These are phyloP conservation scores for Blastomussa wellsi DNA, from an alignment of 92 coral and sea anemone genomes.

Conservation along the genomic window DNA sequence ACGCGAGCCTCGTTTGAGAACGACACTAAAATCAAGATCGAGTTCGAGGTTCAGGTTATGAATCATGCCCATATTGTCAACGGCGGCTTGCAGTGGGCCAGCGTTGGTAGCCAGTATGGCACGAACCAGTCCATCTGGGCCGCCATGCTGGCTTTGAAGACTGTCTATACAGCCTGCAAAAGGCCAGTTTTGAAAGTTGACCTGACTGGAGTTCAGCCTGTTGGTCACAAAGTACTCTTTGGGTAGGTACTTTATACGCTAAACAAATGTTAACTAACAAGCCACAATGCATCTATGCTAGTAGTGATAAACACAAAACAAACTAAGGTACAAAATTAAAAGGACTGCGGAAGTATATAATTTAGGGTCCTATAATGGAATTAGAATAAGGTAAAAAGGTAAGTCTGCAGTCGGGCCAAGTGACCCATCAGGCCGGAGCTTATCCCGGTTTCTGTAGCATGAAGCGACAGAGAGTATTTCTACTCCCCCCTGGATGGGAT, in stretches of 20 bases:
- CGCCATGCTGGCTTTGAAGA: constrained; percentile 55
- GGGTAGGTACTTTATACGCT: constrained; percentile 16
- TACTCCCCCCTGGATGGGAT: no score
- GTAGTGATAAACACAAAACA: not conserved
- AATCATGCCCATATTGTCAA: constrained; percentile 45
- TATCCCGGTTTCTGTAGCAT: no score
- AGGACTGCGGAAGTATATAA: not conserved
- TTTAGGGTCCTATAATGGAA: not conserved
- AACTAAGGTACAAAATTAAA: not conserved
- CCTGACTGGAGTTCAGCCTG: not conserved
- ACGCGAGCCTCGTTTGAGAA: constrained; percentile 27
- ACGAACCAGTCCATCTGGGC: constrained; percentile 66
- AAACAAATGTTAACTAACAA: not conserved
- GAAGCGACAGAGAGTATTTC: no score
- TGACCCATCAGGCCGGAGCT: no score
- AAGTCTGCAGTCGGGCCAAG: no score
- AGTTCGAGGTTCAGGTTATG: constrained; percentile 68
- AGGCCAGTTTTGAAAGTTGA: constrained; percentile 57
- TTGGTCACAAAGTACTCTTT: not conserved
- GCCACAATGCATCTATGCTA: not conserved
- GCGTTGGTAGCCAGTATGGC: constrained; percentile 70
- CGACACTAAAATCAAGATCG: constrained; percentile 29
- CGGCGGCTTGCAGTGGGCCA: constrained; percentile 72
- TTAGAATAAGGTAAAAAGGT: not conserved
- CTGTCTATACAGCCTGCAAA: constrained; percentile 46